Evolutionary conservation across 2,113 vertebrate genomes (phyloP), one percentile per base, ranked within the genome.

Genomic region (Oncorhynchus nerka): DNA sequence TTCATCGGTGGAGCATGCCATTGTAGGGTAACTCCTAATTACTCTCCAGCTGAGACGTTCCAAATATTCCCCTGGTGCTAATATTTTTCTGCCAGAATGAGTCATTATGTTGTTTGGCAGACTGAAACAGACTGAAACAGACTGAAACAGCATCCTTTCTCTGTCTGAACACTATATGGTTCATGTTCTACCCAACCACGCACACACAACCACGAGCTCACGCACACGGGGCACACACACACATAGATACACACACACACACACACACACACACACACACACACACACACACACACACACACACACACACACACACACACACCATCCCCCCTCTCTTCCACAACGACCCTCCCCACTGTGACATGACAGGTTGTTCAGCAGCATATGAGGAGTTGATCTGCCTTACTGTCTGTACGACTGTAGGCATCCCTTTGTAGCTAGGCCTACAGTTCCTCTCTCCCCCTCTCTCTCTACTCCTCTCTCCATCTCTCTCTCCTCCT

Each of bases 11-110:
- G 65, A 67, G 93, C 94, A 90, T 95, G 94, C 94, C 94, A 90
- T 92, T 95, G 94, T 96, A 95, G 94, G 95, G 95, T 95, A 95
- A 93, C 94, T 95, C 92, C 95, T 99, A 97, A 98, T 98, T 97
- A 96, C 94, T 96, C 95, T 96, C 95, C 93, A 92, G 51, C 51
- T 55, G 51, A 55, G 51, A 93, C 75, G 81, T 90, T 95, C 92
- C 93, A 92, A 91, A 93, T 96, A 95, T 96, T 96, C 95, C 96
- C 95, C 93, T 87, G 93, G 93, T 94, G 91, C 93, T 97, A 96
- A 96, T 97, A 96, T 95, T 96, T 96, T 95, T 94, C 94, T 95
- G 96, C 95, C 94, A 96, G 94, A 94, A 92, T 92, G 94, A 94
- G 92, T 93, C 93, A 95, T 97, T 95, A 94, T 93, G 93, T 93